These are phyloP conservation scores for Ladona fulva DNA, from an alignment of 1,140 invertebrate species.

Conservation along the genomic window DNA sequence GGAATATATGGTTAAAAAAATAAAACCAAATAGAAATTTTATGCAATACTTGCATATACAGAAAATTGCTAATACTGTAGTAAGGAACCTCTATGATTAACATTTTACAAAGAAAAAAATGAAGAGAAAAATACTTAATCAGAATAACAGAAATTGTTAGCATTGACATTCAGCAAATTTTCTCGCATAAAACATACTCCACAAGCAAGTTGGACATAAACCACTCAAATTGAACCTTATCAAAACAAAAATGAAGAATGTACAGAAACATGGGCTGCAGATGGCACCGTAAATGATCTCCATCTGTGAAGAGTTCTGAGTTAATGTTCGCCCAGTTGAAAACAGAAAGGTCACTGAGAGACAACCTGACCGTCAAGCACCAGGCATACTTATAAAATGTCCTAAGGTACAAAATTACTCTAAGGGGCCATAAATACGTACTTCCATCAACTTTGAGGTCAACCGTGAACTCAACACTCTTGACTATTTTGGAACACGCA, in stretches of 20 bases:
- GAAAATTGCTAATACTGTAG: too few relatives aligned
- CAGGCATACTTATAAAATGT: neutral
- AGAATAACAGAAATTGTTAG: too few relatives aligned
- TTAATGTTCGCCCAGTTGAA: neutral
- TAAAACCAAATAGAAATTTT: too few relatives aligned
- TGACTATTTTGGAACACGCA: slow-evolving; percentile 83
- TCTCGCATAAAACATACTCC: too few relatives aligned
- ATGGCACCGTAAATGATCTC: neutral
- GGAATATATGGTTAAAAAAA: slow-evolving; percentile 12
- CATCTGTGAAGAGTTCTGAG: neutral
- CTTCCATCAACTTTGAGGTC: slow-evolving; percentile 84
- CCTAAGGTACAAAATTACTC: neutral
- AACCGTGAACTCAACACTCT: slow-evolving; percentile 77
- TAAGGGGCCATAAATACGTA: slow-evolving; percentile 41
- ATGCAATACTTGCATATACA: too few relatives aligned
- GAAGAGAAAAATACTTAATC: too few relatives aligned
- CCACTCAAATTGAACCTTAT: too few relatives aligned
- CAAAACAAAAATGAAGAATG: neutral
- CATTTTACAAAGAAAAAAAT: too few relatives aligned
- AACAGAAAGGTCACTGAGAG: neutral
- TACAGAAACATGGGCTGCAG: neutral
- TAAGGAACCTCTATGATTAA: too few relatives aligned
- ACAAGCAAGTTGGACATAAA: too few relatives aligned
- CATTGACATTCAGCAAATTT: too few relatives aligned
- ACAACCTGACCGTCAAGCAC: neutral